Base-by-base conservation (phyloP, 35 echinoderm and acorn worm species). In the Diadema setosum region DNA sequence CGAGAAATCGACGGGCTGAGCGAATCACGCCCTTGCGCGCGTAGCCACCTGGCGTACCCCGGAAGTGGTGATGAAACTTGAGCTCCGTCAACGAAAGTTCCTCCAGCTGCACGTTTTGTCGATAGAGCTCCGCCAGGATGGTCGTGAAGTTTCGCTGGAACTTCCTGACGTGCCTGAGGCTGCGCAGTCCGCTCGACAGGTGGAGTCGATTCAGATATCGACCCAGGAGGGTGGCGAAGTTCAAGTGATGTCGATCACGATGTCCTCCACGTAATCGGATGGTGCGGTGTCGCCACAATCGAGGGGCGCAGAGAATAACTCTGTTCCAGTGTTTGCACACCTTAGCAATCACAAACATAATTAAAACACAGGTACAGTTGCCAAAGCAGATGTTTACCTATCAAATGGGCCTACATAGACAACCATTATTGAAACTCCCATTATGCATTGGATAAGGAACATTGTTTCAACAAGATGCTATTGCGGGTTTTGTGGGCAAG, bases 141-240 rank as follows among this genome's bases (percentile, higher is more conserved):
- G 91, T 85, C 1, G 95, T 97, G 39, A 97, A 82, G 49, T 61
- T 83, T 45, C 88, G 58, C 75, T 97, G 95, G 39, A 97, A 90
- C 35, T 63, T 75, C 43, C 87, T 70, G 0, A 78, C 65, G 14
- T 90, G 61, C 18, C 88, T 75, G 44, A 90, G 64, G 27, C 82
- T 67, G 33, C 95, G 69, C 29, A 97, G 70, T 6, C 81, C 65
- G 27, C 87, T 84, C 21, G 75, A 90, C 20, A 93, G 46, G 11
- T 89, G 81, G 9, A 97, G 69, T 5, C 84, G 74, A 26, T 88
- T 90, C 5, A 97, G 88, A 44, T 87, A 93, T 30, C 91, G 83
- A 17, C 95, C 95, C 12, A 93, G 63, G 59, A 69, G 82, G 21
- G 78, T 93, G 17, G 86, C 74, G 61, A 93, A 97, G 3, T 81